Conservation (phyloP, 1,140 invertebrate genomes). For the Coenobita brevimanus region DNA sequence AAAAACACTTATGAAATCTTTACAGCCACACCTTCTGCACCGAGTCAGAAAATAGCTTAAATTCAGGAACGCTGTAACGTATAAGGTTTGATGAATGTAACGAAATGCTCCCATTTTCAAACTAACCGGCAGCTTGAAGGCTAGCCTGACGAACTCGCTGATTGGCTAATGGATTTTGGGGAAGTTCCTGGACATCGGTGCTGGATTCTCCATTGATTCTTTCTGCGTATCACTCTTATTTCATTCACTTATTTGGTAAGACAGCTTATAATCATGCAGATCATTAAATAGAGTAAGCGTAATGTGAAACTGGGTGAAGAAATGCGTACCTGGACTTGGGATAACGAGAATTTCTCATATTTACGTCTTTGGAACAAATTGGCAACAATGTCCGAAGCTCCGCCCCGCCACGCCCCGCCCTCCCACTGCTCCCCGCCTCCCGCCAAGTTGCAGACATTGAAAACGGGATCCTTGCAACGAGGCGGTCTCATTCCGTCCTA, state of each 20-base stretch:
- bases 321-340: too few species aligned
- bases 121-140: conserved; percentile 63
- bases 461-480: conserved; percentile 65
- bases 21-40: conserved; percentile 63
- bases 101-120: conserved; percentile 66
- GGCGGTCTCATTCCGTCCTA: conserved; percentile 56
- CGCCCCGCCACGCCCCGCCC: conserved; percentile 27
- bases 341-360: too few species aligned
- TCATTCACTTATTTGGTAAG: too few species aligned
- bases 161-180: conserved; percentile 59
- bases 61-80: conserved; percentile 66
- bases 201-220: background rate
- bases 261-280: too few species aligned
- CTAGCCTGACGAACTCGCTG: conserved; percentile 47
- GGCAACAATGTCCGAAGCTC: background rate
- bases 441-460: conserved; percentile 61
- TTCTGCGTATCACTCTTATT: background rate
- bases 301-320: too few species aligned
- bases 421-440: conserved; percentile 43
- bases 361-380: too few species aligned
- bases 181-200: conserved; percentile 2
- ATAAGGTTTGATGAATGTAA: conserved; percentile 67
- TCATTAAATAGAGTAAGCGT: too few species aligned
- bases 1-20: conserved; percentile 66
- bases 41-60: conserved; percentile 65